Conservation (phyloP, 2,888 invertebrate species). For the Catotricha subobsoleta region DNA sequence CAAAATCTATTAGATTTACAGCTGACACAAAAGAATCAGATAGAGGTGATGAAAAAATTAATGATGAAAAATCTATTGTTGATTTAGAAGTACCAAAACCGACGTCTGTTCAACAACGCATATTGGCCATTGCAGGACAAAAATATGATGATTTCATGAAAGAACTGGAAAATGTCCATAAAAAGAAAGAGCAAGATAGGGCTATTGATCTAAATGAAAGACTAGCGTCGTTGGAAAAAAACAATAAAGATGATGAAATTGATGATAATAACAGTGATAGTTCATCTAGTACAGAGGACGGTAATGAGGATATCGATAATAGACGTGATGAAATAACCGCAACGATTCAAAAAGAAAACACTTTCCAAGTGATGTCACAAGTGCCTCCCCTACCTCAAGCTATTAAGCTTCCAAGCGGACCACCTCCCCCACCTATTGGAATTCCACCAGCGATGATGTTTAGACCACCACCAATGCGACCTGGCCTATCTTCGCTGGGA, state of each 20-base stretch:
- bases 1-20: conserved; percentile 44
- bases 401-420: conserved; percentile 28
- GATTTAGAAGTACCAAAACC: conserved; percentile 33
- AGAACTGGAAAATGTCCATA: conserved; percentile 75
- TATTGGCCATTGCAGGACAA: conserved; percentile 77
- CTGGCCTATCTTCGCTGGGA: conserved; percentile 31
- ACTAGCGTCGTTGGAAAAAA: conserved; percentile 17
- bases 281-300: conserved; percentile 6
- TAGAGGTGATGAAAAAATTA: conserved; percentile 13
- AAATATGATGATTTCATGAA: conserved; percentile 86
- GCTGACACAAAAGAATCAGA: conserved; percentile 34
- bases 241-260: conserved; percentile 7
- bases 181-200: conserved; percentile 51
- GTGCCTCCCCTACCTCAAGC: conserved; percentile 18
- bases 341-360: conserved; percentile 5
- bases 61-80: conserved; percentile 13
- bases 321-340: neutral
- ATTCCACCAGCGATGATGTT: conserved; percentile 34
- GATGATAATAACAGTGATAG: conserved; percentile 12
- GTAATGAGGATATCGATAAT: neutral
- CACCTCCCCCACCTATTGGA: conserved; percentile 34
- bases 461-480: conserved; percentile 37
- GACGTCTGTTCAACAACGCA: conserved; percentile 64
- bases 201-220: conserved; percentile 38
- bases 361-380: neutral